Base-by-base conservation (phyloP, 2,888 invertebrate genomes). In the Hypena proboscidalis region DNA sequence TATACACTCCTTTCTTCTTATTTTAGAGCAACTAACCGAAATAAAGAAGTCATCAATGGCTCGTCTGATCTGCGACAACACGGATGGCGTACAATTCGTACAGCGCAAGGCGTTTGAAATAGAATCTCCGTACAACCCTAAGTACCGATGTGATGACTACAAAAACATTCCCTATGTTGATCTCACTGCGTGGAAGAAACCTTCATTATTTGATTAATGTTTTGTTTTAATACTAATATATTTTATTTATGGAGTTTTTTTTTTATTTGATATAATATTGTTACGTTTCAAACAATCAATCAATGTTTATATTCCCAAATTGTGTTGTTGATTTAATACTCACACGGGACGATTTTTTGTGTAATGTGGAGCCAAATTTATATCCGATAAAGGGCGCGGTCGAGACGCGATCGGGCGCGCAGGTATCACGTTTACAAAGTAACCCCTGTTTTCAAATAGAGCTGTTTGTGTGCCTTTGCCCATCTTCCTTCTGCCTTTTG, bases 11-110 rank as follows among this genome's bases (percentile, higher is more conserved):
- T 19, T 9, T 21, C 5, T 35, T 38, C 35, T 50, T 3, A 38
- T 55, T 39, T 8, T 77, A 93, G 93, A 91, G 54, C 97, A 97
- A 94, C 83, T 97, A 25, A 92, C 87, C 47, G 95, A 96, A 85
- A 93, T 97, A 64, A 93, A 96, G 36, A 96, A 96, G 72, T 85
- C 94, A 0, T 95, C 94, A 20, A 93, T 97, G 81, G 94, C 97
- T 0, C 93, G 96, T 31, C 79, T 97, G 14, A 86, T 97, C 43
- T 97, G 97, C 73, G 96, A 97, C 76, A 97, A 97, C 78, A 94
- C 95, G 0, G 94, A 95, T 61, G 84, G 93, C 27, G 92, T 96
- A 4, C 70, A 87, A 50, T 90, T 92, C 34, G 93, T 96, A 74
- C 96, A 96, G 74, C 91, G 90, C 0, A 90, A 90, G 58, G 95